A percentile compares a stretch with the other conserved stretches of the same genome.
phyloP scores from a whole-genome alignment of 2,888 invertebrate genomes.

The Rugalucina vietnamica region DNA sequence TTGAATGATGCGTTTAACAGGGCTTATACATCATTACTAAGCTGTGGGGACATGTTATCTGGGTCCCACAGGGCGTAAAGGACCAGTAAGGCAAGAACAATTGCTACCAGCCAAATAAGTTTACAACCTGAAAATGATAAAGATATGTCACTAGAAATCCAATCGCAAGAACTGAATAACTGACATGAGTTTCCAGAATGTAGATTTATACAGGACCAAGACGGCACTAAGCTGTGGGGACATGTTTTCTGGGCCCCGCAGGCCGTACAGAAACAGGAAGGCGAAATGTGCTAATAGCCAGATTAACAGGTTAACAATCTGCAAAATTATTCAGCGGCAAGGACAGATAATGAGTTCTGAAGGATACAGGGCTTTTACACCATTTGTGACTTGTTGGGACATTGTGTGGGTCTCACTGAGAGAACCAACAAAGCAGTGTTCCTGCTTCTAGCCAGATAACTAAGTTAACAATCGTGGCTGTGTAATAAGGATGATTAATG shows the following conservation, averaged over 20 bases:
- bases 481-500: too few species aligned
- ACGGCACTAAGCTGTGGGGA: background rate
- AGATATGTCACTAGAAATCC: too few species aligned
- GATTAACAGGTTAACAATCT: background rate
- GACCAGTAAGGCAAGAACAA: background rate
- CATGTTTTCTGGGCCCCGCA: background rate
- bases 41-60: background rate
- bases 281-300: background rate
- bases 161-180: too few species aligned
- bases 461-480: too few species aligned
- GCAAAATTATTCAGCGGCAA: too few species aligned
- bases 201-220: slow-evolving; percentile 1
- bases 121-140: slow-evolving; percentile 4
- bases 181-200: background rate
- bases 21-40: background rate
- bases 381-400: background rate
- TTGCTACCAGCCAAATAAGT: slow-evolving; percentile 6
- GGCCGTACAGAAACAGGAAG: slow-evolving; percentile 3
- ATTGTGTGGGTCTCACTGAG: too few species aligned
- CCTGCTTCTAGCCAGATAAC: too few species aligned
- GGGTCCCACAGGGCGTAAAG: slow-evolving; percentile 9
- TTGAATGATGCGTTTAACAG: slow-evolving; percentile 8
- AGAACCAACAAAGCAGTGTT: too few species aligned
- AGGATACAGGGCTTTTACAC: background rate
- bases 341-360: background rate